Base-by-base conservation (phyloP, 2,113 vertebrate species). In the Gymnorhina tibicen region DNA sequence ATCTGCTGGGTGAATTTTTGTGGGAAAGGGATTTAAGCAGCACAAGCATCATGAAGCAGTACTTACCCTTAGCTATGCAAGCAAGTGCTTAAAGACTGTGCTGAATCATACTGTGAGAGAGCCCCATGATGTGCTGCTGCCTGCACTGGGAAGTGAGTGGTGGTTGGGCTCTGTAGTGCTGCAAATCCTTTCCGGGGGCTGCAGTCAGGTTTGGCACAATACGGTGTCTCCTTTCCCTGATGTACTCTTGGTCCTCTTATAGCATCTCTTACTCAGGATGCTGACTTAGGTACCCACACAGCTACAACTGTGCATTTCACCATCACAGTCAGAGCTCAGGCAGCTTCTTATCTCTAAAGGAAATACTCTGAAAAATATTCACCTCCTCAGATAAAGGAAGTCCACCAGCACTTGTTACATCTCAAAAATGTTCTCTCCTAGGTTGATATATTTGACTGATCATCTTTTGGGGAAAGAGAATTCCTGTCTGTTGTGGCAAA, bases 161-260 rank as follows among this genome's bases (percentile, higher is more conserved):
- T 0, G 3, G 13, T 5, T 41, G 44, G 20, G 16, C 22, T 35
- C 19, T 50, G 76, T 42, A 46, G 42, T 18, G 4, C 55, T 52
- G 19, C 39, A 18, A 3, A 24, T 41, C 28, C 13, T 4, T 14
- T 17, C 53, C 0, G 3, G 7, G 6, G 33, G 28, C 70, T 78
- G 35, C 53, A 37, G 47, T 11, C 28, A 44, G 42, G 7, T 47
- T 62, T 0, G 0, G 11, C 10, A 20, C 14, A 14, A 18, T 27
- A 18, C 0, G 0, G 9, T 16, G 27, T 77, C 53, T 85, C 28
- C 42, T 74, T 52, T n/a, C 33, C 30, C 41, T 1, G 1, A 44
- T 32, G 55, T 53, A 7, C 6, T 64, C 67, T 24, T 60, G 64
- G 32, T 86, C 16, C 9, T 91, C 30, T 53, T 41, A 13, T 8